Conservation (phyloP, 1,140 invertebrate species). For the Meloidogyne floridensis region DNA sequence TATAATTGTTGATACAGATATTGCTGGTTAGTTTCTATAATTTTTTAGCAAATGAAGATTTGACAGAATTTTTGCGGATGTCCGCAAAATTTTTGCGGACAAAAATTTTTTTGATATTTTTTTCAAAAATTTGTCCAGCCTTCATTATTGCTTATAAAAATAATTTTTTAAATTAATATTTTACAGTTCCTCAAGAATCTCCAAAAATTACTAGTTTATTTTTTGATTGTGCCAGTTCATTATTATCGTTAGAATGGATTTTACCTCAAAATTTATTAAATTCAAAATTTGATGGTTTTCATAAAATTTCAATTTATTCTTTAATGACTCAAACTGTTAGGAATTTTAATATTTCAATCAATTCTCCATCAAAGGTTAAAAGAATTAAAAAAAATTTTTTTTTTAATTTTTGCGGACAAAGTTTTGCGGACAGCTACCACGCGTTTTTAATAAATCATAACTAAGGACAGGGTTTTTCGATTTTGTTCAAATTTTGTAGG, state of each 20-base stretch:
- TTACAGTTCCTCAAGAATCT: conserved; percentile 44
- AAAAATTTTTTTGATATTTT: no score
- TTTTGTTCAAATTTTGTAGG: no score
- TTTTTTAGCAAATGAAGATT: background rate
- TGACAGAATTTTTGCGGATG: no score
- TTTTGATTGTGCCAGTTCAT: conserved; percentile 43
- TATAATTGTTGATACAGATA: conserved; percentile 52
- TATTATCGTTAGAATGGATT: conserved; percentile 19
- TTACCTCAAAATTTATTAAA: conserved; percentile 28
- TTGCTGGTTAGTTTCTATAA: conserved; percentile 15
- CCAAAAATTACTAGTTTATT: conserved; percentile 47
- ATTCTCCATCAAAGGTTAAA: conserved; percentile 16
- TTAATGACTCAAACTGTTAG: conserved; percentile 36
- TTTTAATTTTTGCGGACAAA: background rate
- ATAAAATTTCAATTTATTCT: conserved; percentile 38
- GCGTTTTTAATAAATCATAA: background rate
- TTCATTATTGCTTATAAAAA: background rate
- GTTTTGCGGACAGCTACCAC: background rate
- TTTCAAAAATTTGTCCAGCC: no score
- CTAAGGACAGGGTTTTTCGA: no score
- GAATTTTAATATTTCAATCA: conserved; percentile 15
- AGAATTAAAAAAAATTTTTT: background rate
- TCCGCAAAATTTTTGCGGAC: no score
- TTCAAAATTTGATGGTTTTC: conserved; percentile 26
- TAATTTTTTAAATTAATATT: conserved; percentile 49